Conservation (phyloP, 2,888 invertebrate genomes). For the Erebia epiphron region DNA sequence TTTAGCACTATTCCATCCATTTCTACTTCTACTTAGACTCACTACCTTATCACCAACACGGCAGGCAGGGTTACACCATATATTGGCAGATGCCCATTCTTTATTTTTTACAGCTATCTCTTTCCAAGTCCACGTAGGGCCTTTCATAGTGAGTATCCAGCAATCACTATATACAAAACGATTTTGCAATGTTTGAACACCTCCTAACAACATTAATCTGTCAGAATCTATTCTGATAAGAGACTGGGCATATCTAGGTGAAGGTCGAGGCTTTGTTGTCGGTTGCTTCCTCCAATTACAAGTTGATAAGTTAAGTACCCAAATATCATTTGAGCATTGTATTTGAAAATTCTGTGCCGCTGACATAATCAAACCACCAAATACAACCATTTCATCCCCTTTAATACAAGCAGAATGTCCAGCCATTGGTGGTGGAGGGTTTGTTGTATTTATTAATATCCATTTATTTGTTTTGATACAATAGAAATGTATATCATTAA, state of each 20-base stretch:
- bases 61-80: constrained; percentile 97
- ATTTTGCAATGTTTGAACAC: constrained; percentile 93
- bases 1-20: constrained; percentile 78
- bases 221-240: constrained; percentile 91
- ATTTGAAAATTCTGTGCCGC: constrained; percentile 74
- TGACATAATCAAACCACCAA: constrained; percentile 87
- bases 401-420: constrained; percentile 96
- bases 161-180: constrained; percentile 91
- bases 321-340: constrained; percentile 90
- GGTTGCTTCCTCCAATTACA: constrained; percentile 90
- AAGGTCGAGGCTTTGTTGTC: constrained; percentile 87
- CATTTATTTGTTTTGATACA: constrained; percentile 92
- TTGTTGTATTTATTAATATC: constrained; percentile 85
- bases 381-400: constrained; percentile 91
- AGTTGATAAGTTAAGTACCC: constrained; percentile 92
- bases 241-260: constrained; percentile 96
- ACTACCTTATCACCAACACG: constrained; percentile 89
- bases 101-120: constrained; percentile 89
- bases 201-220: constrained; percentile 91
- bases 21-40: constrained; percentile 86
- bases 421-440: constrained; percentile 92
- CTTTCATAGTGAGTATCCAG: constrained; percentile 93
- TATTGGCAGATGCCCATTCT: constrained; percentile 91
- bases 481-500: constrained; percentile 96
- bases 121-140: constrained; percentile 88